Evolutionary conservation across 1,140 invertebrate species (phyloP).

Genomic region (Panagrolaimus sp.): DNA sequence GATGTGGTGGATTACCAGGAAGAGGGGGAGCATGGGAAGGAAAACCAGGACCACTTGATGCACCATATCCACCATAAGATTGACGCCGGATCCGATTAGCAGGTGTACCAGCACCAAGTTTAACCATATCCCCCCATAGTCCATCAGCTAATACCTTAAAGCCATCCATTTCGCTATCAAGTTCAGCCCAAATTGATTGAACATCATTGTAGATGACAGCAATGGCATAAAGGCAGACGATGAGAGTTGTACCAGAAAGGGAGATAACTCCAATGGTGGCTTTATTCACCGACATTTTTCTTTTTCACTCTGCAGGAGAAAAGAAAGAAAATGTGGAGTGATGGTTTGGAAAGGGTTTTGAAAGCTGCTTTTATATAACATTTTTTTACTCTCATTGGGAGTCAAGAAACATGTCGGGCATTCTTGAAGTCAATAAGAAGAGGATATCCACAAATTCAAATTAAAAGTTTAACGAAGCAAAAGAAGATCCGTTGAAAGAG

Average conservation of each 20-base stretch:
- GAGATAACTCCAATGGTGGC: conserved; percentile 4
- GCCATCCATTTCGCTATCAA: conserved; percentile 48
- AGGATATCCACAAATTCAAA: too few relatives aligned
- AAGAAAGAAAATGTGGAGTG: background rate
- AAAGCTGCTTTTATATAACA: background rate
- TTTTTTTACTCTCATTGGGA: too few relatives aligned
- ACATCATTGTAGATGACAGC: conserved; percentile 50
- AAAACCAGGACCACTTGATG: background rate
- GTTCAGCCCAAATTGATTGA: conserved; percentile 50
- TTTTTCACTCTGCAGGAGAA: too few relatives aligned
- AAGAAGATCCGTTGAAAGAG: too few relatives aligned
- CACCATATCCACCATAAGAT: conserved; percentile 34
- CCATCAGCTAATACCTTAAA: conserved; percentile 48
- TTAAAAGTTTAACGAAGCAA: too few relatives aligned
- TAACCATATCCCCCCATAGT: conserved; percentile 42
- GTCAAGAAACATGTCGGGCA: too few relatives aligned
- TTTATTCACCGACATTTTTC: conserved; percentile 9
- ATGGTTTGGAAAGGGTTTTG: background rate
- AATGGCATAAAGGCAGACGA: conserved; percentile 50
- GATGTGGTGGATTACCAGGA: background rate
- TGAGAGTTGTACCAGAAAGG: conserved; percentile 45
- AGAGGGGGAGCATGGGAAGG: background rate
- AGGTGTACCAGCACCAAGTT: conserved; percentile 32
- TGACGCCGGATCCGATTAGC: conserved; percentile 41
- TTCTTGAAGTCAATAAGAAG: too few relatives aligned